Base-by-base conservation (phyloP, 2,888 invertebrate species). In the Ectemnius lituratus region DNA sequence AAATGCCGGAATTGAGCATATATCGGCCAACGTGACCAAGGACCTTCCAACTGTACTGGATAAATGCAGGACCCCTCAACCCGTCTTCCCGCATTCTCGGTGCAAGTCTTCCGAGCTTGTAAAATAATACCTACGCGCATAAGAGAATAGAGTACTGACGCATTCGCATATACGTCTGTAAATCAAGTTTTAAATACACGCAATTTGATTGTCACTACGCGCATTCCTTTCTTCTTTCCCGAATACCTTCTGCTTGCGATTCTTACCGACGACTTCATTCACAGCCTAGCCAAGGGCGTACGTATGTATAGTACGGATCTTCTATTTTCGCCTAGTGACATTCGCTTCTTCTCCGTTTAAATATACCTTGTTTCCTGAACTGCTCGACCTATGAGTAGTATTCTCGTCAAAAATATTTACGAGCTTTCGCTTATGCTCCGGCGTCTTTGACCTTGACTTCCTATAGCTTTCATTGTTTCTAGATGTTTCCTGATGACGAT, bases 1-100 rank as follows among this genome's bases (percentile, higher is more conserved):
- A 85, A 67, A 79, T 79, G 18, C 80, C 86, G 11, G 90, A 90
- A 73, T 73, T 90, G 59, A 78, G 82, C 58, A 81, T 90, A 75
- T 69, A 80, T 18, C 67, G 70, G 65, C 59, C 75, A 57, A 67
- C 76, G 46, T 77, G 61, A 78, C 62, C 58, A 72, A 62, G 47
- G 76, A 65, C 62, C 67, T 37, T 11, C 37, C 37, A 37, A 37
- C 37, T 23, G 2, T 37, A 11, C 37, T 11, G 37, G 37, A 37
- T 11, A 37, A 37, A 23, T 23, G 13, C 46, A 58, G 28, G 20
- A 4, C 58, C 16, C 11, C 18, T 62, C 56, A 23, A 14, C 14
- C 57, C 18, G 13, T 62, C 60, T 64, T 58, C 20, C 64, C 61
- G 46, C 75, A 63, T 62, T 62, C 13, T 28, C 52, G 67, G 59